These are phyloP conservation scores for Junonia oenone DNA, from an alignment of 2,888 invertebrate species.

Conservation along the genomic window DNA sequence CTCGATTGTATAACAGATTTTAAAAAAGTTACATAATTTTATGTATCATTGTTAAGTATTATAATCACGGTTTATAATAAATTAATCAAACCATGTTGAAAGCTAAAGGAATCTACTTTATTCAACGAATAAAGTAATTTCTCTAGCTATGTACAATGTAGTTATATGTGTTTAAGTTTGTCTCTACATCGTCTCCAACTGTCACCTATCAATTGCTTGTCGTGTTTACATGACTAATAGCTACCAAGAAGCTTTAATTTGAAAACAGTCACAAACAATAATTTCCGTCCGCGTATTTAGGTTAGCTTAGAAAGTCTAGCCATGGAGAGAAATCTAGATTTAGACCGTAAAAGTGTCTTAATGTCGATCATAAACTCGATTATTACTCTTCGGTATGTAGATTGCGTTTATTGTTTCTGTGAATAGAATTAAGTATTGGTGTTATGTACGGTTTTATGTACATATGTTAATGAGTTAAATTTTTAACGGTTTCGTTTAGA, in stretches of 20 bases:
- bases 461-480: too few relatives aligned
- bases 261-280: slow-evolving; percentile 31
- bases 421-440: slow-evolving; percentile 18
- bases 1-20: too few relatives aligned
- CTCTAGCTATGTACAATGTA: background rate
- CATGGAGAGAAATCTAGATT: slow-evolving; percentile 42
- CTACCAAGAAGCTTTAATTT: slow-evolving; percentile 30
- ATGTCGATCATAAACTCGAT: slow-evolving; percentile 32
- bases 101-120: too few relatives aligned
- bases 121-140: too few relatives aligned
- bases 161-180: background rate
- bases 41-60: too few relatives aligned
- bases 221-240: slow-evolving; percentile 16
- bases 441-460: too few relatives aligned
- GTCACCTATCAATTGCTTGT: background rate
- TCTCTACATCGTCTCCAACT: background rate
- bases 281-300: slow-evolving; percentile 38
- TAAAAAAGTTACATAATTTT: too few relatives aligned
- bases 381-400: slow-evolving; percentile 18
- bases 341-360: slow-evolving; percentile 39
- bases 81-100: too few relatives aligned
- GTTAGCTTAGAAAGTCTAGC: slow-evolving; percentile 41
- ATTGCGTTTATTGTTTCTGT: slow-evolving; percentile 24
- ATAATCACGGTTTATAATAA: too few relatives aligned
- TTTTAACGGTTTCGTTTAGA: too few relatives aligned